phyloP scores from a whole-genome alignment of 2,113 vertebrate genomes.

The Scatophagus argus region DNA sequence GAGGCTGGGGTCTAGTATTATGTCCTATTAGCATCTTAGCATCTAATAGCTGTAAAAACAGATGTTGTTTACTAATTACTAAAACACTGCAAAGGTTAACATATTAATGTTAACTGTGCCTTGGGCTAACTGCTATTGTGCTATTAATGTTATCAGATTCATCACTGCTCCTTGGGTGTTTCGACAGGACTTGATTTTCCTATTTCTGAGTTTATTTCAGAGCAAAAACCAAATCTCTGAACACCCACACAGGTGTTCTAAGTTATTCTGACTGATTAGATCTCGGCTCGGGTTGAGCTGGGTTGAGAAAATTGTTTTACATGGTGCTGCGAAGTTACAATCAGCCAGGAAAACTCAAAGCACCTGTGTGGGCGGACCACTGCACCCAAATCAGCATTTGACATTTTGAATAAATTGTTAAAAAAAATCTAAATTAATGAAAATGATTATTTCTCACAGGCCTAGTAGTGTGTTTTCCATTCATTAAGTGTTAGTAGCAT shows the following conservation, averaged over 20 bases:
- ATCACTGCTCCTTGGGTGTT: background rate
- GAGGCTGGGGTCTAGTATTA: too few relatives aligned
- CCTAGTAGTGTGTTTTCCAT: too few relatives aligned
- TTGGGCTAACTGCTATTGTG: background rate
- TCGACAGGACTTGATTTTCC: background rate
- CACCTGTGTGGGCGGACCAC: background rate
- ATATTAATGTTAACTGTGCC: background rate
- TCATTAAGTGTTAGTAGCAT: background rate
- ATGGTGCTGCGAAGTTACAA: background rate
- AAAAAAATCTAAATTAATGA: background rate
- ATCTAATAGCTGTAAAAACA: too few relatives aligned
- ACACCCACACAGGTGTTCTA: background rate
- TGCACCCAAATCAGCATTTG: background rate
- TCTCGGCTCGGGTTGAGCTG: background rate
- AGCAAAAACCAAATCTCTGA: background rate
- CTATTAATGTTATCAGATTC: background rate
- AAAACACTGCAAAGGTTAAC: background rate
- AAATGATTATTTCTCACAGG: background rate
- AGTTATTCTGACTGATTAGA: constrained; percentile 5
- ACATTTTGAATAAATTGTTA: background rate
- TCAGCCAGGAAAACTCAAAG: background rate
- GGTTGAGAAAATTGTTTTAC: background rate
- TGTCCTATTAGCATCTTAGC: too few relatives aligned
- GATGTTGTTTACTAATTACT: too few relatives aligned
- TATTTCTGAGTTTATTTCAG: background rate